These are phyloP conservation scores for Ornithoptera alexandrae DNA, from an alignment of 2,888 invertebrate species.

Conservation along the genomic window DNA sequence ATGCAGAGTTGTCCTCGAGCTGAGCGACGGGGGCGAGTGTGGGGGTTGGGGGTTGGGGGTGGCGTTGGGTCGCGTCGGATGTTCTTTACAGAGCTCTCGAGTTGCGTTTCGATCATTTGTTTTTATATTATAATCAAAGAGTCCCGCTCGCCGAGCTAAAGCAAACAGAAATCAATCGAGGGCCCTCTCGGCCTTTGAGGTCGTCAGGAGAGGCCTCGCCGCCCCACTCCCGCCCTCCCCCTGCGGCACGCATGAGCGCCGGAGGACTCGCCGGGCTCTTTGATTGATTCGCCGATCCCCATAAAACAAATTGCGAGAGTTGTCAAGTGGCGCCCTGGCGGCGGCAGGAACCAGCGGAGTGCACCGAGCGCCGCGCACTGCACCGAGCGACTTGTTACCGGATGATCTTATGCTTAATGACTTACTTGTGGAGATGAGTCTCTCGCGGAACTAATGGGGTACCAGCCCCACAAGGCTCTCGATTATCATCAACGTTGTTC, in stretches of 20 bases:
- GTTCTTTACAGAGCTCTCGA: not conserved
- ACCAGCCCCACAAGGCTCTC: too few species aligned
- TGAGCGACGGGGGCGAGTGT: not conserved
- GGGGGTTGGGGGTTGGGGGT: not conserved
- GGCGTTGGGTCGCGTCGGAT: not conserved
- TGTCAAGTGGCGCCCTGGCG: not conserved
- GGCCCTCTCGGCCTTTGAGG: conserved; percentile 13
- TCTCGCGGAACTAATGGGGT: too few species aligned
- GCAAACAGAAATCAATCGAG: conserved; percentile 20
- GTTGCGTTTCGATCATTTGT: too few species aligned
- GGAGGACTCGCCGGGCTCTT: conserved; percentile 10
- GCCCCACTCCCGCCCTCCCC: not conserved
- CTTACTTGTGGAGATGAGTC: too few species aligned
- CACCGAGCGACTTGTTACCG: too few species aligned
- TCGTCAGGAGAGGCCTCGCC: conserved; percentile 3
- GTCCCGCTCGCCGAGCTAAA: conserved; percentile 11
- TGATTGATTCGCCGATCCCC: conserved; percentile 19
- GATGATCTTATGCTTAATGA: too few species aligned
- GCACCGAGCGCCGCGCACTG: too few species aligned
- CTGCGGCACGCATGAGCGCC: conserved; percentile 17
- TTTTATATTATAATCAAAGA: conserved; percentile 17
- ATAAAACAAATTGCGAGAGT: not conserved
- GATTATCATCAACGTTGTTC: too few species aligned
- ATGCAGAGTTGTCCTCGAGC: too few species aligned
- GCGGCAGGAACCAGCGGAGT: not conserved